Evolutionary conservation across 1,140 invertebrate species (phyloP), one percentile per base, ranked within the genome.

Genomic region (Drosophila triauraria): DNA sequence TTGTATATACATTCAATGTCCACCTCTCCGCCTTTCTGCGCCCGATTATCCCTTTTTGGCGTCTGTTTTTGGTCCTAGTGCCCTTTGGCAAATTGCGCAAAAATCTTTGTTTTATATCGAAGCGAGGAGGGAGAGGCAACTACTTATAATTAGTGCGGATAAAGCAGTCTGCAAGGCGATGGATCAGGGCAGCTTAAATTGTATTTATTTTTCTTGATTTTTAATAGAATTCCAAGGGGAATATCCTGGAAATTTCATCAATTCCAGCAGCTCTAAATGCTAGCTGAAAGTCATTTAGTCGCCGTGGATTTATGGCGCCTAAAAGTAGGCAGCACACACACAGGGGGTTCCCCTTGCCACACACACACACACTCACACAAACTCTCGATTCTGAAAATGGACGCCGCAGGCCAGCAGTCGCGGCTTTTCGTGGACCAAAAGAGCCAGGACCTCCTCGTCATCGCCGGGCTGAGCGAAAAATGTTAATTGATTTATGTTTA

Each of bases 401-500:
- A 38, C 12, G 65, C 80, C 84, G 54, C 65, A 61, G 84, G 82
- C 83, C 13, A 60, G 20, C 30, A 38, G 43, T n/a, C 68, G 61
- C 44, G 25, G 17, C 35, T 47, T 48, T 75, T 67, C 13, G 40
- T 20, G 43, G 15, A 63, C 27, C 57, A 62, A 30, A 25, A 58
- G 30, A 43, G 62, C 56, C 10, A 62, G 57, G 27, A 61, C 56
- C 40, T 62, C 43, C 63, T 17, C 30, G 32, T 46, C 12, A 20
- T 20, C 20, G 44, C 61, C 13, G 13, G 25, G 46, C 53, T 53
- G 30, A 42, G 57, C 44, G 74, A 65, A 90, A 90, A 88, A 90
- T 90, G 86, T 91, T 90, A 90, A 90, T 90, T 90, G 85, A 90
- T 90, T 90, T 90, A 90, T 90, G 85, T 90, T 90, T 90, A 90